Evolutionary conservation across 2,797 vertebrate genomes (phyloP).

Genomic region (Spinibarbus caldwelli): DNA sequence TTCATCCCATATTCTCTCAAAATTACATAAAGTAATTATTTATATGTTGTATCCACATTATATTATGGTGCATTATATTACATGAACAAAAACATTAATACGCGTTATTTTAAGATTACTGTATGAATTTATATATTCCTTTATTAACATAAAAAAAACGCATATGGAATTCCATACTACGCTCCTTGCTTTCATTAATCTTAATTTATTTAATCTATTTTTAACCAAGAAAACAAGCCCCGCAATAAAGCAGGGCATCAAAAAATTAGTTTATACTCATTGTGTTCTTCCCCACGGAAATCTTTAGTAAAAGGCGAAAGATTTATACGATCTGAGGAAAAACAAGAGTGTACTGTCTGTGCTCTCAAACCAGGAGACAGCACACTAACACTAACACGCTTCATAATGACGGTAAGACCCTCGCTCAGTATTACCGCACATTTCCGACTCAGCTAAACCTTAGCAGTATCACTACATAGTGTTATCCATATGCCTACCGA

Average conservation of each 20-base stretch:
- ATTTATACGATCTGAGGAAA: constrained; percentile 58
- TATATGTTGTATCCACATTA: neutral
- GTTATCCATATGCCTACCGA: neutral
- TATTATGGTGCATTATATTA: no score
- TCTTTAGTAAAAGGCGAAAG: constrained; percentile 63
- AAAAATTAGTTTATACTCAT: constrained; percentile 52
- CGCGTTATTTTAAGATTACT: no score
- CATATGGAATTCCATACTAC: no score
- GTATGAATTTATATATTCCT: no score
- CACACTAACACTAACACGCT: neutral
- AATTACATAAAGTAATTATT: neutral
- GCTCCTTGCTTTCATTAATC: no score
- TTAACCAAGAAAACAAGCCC: rapidly evolving
- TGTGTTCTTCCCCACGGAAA: constrained; percentile 58
- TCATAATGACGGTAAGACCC: neutral
- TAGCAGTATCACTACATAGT: neutral
- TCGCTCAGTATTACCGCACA: rapidly evolving
- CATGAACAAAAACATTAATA: no score
- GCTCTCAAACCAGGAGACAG: rapidly evolving
- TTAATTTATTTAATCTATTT: neutral
- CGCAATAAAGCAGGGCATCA: constrained; percentile 3
- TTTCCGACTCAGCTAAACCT: neutral
- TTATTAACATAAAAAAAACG: no score
- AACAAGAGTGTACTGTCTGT: constrained; percentile 9
- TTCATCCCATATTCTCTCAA: no score